These are phyloP conservation scores for Hoplias malabaricus DNA, from an alignment of 2,113 vertebrate species.

Conservation along the genomic window DNA sequence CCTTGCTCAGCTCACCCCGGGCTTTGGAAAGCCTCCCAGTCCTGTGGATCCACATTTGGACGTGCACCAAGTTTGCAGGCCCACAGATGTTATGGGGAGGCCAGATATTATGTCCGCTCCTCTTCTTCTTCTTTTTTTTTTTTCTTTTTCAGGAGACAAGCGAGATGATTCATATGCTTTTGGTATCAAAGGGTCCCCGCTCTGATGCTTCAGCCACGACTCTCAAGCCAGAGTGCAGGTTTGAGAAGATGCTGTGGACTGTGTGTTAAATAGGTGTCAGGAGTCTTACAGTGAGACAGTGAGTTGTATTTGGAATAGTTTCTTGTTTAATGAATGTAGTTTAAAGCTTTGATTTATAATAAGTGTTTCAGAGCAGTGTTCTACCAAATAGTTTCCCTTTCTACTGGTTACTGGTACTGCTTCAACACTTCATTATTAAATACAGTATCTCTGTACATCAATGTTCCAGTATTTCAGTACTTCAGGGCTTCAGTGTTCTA, in stretches of 20 bases:
- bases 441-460: no score
- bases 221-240: slow-evolving; percentile 4
- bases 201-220: slow-evolving; percentile 2
- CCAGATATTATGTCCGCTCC: slow-evolving; percentile 75
- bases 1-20: slow-evolving; percentile 80
- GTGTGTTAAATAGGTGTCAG: no score
- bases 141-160: slow-evolving; percentile 55
- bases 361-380: neutral
- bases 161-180: slow-evolving; percentile 64
- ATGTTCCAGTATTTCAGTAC: no score
- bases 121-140: neutral
- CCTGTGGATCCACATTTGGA: slow-evolving; percentile 78
- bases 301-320: neutral
- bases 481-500: no score
- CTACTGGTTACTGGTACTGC: no score
- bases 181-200: slow-evolving; percentile 20
- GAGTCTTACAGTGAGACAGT: neutral
- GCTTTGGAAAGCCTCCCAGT: slow-evolving; percentile 81
- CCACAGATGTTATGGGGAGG: slow-evolving; percentile 79
- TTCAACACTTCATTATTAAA: no score
- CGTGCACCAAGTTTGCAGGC: slow-evolving; percentile 77
- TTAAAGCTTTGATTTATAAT: neutral
- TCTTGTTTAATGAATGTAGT: neutral
- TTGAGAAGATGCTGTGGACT: neutral
- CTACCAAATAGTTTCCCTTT: neutral